Evolutionary conservation across 2,888 invertebrate genomes (phyloP).

Genomic region (Drosophila rubida): DNA sequence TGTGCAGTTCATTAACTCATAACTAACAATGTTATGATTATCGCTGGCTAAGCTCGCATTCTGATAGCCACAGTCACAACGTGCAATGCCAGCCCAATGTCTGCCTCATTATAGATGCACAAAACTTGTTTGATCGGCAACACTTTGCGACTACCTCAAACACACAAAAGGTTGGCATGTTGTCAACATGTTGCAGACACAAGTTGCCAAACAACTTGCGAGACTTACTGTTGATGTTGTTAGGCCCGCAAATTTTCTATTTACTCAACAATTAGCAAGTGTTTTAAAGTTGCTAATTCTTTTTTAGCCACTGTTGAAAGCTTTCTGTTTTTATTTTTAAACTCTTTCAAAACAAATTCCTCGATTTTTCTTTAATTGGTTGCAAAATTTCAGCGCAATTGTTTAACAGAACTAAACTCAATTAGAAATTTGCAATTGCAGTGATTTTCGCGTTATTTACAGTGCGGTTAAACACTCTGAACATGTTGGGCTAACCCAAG

Average conservation of each 20-base stretch:
- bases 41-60: conserved; percentile 6
- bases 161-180: not conserved
- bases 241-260: not conserved
- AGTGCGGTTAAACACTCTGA: conserved; percentile 37
- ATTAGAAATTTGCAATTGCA: conserved; percentile 1
- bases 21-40: conserved; percentile 37
- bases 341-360: too few relatives aligned
- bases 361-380: too few relatives aligned
- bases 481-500: conserved; percentile 32
- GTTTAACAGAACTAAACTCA: too few relatives aligned
- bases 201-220: conserved; percentile 1
- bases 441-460: conserved; percentile 52
- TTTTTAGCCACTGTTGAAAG: not conserved
- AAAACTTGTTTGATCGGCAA: conserved; percentile 26
- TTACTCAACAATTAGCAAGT: not conserved
- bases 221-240: not conserved
- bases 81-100: conserved; percentile 26
- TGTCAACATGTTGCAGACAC: conserved; percentile 32
- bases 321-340: too few relatives aligned
- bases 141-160: conserved; percentile 1
- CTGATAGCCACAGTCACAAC: conserved; percentile 11
- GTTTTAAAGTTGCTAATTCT: not conserved
- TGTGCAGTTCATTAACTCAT: conserved; percentile 71
- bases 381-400: too few relatives aligned
- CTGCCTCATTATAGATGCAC: conserved; percentile 5